These are phyloP conservation scores for Linurgus olivaceus DNA, from an alignment of 2,797 vertebrate species.

Conservation along the genomic window DNA sequence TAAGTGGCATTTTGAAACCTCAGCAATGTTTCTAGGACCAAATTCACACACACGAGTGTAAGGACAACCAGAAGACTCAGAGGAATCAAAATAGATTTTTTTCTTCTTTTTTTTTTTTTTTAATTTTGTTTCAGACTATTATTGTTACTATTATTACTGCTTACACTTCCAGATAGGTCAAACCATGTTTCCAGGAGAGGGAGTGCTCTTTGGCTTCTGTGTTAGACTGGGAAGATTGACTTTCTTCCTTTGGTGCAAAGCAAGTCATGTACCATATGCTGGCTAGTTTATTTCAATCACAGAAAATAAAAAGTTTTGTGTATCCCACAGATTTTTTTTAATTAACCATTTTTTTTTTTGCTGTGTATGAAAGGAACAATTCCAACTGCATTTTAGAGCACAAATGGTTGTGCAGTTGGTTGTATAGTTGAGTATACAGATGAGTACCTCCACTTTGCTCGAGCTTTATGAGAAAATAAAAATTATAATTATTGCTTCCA, in stretches of 20 bases:
- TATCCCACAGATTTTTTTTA: background rate
- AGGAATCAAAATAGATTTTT: background rate
- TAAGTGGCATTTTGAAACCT: background rate
- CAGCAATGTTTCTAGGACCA: background rate
- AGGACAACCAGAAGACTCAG: background rate
- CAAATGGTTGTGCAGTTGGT: no score
- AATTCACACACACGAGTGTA: background rate
- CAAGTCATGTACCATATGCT: background rate
- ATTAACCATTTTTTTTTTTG: fast-evolving
- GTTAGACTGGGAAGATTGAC: background rate
- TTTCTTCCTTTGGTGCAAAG: background rate
- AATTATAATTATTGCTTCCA: background rate
- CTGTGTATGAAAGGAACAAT: background rate
- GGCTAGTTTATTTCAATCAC: background rate
- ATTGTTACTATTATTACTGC: background rate
- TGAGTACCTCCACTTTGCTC: background rate
- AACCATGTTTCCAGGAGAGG: background rate
- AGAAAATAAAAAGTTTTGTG: background rate
- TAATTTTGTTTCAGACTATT: background rate
- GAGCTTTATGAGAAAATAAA: background rate
- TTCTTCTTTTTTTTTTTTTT: background rate
- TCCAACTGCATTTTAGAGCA: background rate
- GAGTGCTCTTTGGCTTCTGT: background rate
- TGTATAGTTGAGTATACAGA: background rate
- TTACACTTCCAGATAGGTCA: background rate